A percentile compares a stretch with the other conserved stretches of the same genome.
Conservation (phyloP, 2,797 vertebrate species). For the Bradypus variegatus region DNA sequence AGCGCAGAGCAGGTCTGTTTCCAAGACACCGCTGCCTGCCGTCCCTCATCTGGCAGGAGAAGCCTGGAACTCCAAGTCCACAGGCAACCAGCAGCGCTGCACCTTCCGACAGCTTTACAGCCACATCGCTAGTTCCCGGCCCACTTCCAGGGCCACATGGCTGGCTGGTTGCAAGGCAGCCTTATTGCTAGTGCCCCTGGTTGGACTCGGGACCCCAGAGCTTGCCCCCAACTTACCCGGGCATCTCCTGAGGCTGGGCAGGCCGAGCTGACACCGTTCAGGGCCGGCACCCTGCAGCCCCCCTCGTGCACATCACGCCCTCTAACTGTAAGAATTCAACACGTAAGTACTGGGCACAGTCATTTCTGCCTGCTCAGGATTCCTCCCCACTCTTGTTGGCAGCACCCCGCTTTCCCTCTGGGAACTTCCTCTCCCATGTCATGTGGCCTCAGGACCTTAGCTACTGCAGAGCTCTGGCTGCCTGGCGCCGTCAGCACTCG, state of each 20-base stretch:
- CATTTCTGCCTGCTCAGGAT: neutral
- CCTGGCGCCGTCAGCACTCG: neutral
- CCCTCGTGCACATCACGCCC: neutral
- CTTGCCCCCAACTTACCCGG: neutral
- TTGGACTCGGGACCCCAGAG: neutral
- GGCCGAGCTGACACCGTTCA: neutral
- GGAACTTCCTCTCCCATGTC: neutral
- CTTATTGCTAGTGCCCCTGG: neutral
- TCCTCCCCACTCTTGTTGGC: neutral
- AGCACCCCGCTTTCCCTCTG: neutral
- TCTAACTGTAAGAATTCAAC: neutral
- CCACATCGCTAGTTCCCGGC: neutral
- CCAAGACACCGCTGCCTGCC: slow-evolving; percentile 81
- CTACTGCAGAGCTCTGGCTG: neutral
- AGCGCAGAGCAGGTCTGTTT: slow-evolving; percentile 87
- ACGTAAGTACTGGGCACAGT: neutral
- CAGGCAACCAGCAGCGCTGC: slow-evolving; percentile 80
- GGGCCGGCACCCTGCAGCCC: neutral
- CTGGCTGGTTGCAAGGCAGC: neutral
- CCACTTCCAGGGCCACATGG: neutral
- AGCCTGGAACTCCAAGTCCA: slow-evolving; percentile 88
- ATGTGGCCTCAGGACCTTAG: neutral
- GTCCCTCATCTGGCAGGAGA: slow-evolving; percentile 83
- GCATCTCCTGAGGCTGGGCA: neutral
- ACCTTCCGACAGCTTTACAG: neutral